Base-by-base conservation (phyloP, 2,797 vertebrate species). In the Tolypeutes matacus region DNA sequence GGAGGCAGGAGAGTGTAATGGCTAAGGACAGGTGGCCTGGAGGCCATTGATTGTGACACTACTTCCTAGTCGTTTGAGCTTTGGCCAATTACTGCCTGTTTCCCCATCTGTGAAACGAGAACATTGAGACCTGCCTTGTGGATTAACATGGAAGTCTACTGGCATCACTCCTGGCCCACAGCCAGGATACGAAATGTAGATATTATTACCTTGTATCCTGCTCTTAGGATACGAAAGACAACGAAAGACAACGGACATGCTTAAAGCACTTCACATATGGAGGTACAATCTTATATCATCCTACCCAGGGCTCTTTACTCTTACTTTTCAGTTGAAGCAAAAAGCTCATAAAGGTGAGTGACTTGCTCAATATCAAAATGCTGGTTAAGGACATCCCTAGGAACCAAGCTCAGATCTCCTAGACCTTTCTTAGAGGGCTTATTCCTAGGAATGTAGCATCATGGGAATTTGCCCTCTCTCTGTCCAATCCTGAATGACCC, bases 161-260 rank as follows among this genome's bases (percentile, higher is more conserved):
- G 51, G 53, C 64, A 65, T 65, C 13, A 65, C 14, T 15, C 64
- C 31, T n/a, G 31, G 64, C 64, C 62, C 11, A 13, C 31, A 62
- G 64, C 5, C n/a, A 25, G 60, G 65, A 14, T n/a, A n/a, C n/a
- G n/a, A 18, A 65, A 36, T 17, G 21, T 13, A 31, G n/a, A 42
- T 76, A 2, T 23, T 53, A 7, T 29, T 60, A 77, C 75, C 58
- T 51, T 83, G 67, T 42, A 78, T 73, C 51, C 11, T 29, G 14
- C 39, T 83, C 60, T 81, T 49, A 62, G 60, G 31, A n/a, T 53
- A 21, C 89, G 49, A 27, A 86, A 39, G 46, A 78, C n/a, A n/a
- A n/a, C n/a, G n/a, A 69, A 67, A 23, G 27, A n/a, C n/a, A n/a
- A n/a, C n/a, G 0, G n/a, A 25, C 11, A 0, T 1, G 29, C 51